Base-by-base conservation (phyloP, 2,113 vertebrate species). In the Xenopus borealis region DNA sequence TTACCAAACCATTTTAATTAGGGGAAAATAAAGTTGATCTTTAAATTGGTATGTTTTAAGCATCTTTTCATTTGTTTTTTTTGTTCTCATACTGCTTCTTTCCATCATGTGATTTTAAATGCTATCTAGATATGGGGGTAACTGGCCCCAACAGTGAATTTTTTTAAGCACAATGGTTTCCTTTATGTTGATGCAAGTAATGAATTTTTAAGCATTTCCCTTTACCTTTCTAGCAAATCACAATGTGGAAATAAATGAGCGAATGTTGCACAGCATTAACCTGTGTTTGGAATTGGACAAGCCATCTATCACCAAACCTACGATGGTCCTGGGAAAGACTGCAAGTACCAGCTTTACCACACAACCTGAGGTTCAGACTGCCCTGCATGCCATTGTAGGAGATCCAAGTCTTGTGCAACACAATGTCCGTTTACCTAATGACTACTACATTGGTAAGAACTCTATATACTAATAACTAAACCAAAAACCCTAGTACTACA, bases 221-320 rank as follows among this genome's bases (percentile, higher is more conserved):
- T 50, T 50, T 16, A 7, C 18, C 10, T 14, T 45, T 78, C 62
- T 72, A 92, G 89, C 10, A 66, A 69, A 72, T 67, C 4, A 58
- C 18, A 12, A 59, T 62, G 33, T 50, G 17, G 58, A 75, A 18
- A 27, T 72, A 20, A 81, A 82, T 0, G 63, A 85, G 70, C 27
- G 1, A 11, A 90, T 88, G 89, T 81, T 96, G 77, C 80, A 7
- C 50, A 80, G 0, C 0, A 80, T 98, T 75, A 85, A 89, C 59
- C 10, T 88, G 13, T 98, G 97, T 81, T 80, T 96, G 72, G 87
- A 89, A 45, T 83, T 98, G 3, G 96, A 98, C 45, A 73, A 78
- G 7, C 86, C 88, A 78, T 75, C 83, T 14, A 85, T 88, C 69
- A 71, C 3, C 1, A 62, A 72, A 50, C 70, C 57, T 40, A 69